These are phyloP conservation scores for Macrosteles quadrilineatus DNA, from an alignment of 1,140 invertebrate species.

Conservation along the genomic window DNA sequence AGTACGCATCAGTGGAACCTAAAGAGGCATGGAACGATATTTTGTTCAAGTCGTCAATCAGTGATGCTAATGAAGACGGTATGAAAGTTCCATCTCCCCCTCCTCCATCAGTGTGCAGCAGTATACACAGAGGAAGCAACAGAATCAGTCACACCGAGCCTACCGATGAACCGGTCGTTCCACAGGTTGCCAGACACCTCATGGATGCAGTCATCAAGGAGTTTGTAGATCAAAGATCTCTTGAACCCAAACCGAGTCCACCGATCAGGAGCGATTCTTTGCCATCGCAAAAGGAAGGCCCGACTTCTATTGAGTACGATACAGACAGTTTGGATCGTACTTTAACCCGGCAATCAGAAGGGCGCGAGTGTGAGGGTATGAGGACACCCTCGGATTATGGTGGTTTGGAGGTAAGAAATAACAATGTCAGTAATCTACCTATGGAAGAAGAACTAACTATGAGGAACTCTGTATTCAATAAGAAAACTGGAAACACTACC, in stretches of 20 bases:
- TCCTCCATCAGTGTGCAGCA: conserved; percentile 32
- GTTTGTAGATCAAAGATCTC: conserved; percentile 52
- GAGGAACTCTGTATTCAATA: conserved; percentile 66
- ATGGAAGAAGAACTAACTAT: conserved; percentile 78
- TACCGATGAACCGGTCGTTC: conserved; percentile 31
- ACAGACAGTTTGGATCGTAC: conserved; percentile 75
- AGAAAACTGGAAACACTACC: conserved; percentile 59
- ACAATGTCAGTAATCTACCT: conserved; percentile 56
- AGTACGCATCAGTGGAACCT: no score
- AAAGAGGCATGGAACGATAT: conserved; percentile 12
- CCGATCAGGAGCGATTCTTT: conserved; percentile 21
- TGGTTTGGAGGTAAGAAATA: conserved; percentile 54
- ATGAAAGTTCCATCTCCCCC: conserved; percentile 33
- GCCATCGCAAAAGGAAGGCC: neutral
- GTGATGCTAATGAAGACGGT: neutral
- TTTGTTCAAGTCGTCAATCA: neutral
- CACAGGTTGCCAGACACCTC: conserved; percentile 48
- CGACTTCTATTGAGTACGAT: conserved; percentile 62
- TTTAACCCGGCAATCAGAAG: conserved; percentile 41
- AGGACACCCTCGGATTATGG: conserved; percentile 63
- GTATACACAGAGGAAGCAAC: conserved; percentile 39
- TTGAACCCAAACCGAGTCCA: conserved; percentile 42
- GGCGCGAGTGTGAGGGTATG: conserved; percentile 53
- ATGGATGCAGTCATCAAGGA: conserved; percentile 58
- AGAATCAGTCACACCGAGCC: conserved; percentile 36